These are phyloP conservation scores for Trichogramma pretiosum DNA, from an alignment of 1,140 invertebrate genomes.

Conservation along the genomic window DNA sequence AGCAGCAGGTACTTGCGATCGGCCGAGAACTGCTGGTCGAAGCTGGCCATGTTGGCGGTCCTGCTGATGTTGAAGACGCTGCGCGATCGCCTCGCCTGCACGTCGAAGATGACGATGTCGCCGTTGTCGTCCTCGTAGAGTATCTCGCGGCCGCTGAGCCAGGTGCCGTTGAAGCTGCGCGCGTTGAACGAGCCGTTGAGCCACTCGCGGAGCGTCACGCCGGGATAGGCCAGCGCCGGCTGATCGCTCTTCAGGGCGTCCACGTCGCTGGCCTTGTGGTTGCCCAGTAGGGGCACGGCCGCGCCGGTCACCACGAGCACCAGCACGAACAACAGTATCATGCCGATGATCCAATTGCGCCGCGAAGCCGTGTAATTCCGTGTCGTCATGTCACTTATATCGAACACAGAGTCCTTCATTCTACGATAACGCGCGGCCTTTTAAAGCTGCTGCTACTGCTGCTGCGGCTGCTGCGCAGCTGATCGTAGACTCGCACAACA, in stretches of 20 bases:
- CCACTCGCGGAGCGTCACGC: conserved; percentile 40
- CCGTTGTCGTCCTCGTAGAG: conserved; percentile 37
- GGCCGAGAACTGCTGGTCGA: conserved; percentile 46
- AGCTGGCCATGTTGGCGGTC: conserved; percentile 36
- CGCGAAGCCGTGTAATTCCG: too few species aligned
- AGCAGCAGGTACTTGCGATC: conserved; percentile 47
- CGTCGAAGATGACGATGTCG: conserved; percentile 36
- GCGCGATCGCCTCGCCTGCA: conserved; percentile 21
- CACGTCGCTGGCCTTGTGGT: too few species aligned
- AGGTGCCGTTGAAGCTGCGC: conserved; percentile 41
- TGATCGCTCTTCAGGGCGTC: conserved; percentile 18
- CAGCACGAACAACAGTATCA: conserved; percentile 32
- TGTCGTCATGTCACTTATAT: too few species aligned
- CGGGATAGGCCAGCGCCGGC: conserved; percentile 22
- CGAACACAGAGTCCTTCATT: too few species aligned
- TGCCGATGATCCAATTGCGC: conserved; percentile 30
- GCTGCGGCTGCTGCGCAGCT: too few species aligned
- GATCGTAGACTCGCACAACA: too few species aligned
- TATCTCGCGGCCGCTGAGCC: conserved; percentile 38
- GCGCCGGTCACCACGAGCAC: conserved; percentile 35
- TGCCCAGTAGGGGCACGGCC: conserved; percentile 35
- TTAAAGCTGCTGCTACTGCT: too few species aligned
- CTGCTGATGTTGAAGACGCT: conserved; percentile 29
- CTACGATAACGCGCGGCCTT: too few species aligned
- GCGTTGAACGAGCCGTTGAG: conserved; percentile 37